phyloP scores from a whole-genome alignment of 92 coral and sea anemone species.

The Palythoa grandis region DNA sequence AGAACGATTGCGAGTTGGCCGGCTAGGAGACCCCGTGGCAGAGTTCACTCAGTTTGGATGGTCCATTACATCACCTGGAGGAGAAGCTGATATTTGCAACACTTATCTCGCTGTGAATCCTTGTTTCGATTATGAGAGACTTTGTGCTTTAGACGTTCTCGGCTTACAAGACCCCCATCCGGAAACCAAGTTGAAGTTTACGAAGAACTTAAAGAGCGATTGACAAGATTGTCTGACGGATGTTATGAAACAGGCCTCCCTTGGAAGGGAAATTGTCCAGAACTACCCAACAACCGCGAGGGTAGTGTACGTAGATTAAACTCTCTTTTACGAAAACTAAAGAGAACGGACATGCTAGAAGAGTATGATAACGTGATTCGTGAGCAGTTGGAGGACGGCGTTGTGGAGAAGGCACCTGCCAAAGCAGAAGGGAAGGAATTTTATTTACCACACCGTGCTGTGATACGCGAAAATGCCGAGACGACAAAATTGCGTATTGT shows the following conservation, averaged over 20 bases:
- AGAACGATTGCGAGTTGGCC: constrained; percentile 67
- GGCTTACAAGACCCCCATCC: constrained; percentile 49
- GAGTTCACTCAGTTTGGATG: constrained; percentile 72
- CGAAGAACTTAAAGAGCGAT: constrained; percentile 43
- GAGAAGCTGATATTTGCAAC: constrained; percentile 36
- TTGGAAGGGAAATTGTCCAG: not conserved
- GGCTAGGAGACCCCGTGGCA: constrained; percentile 71
- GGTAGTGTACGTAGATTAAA: constrained; percentile 49
- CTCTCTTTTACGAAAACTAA: constrained; percentile 37
- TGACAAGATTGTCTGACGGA: constrained; percentile 43
- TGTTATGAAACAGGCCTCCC: constrained; percentile 41
- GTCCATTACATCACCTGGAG: constrained; percentile 72
- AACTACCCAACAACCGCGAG: constrained; percentile 7
- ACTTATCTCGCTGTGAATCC: constrained; percentile 55
- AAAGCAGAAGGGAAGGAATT: constrained; percentile 4
- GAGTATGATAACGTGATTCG: constrained; percentile 41
- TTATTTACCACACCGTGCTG: not conserved
- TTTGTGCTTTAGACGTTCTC: constrained; percentile 47
- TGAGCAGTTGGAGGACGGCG: no score
- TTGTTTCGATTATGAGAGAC: constrained; percentile 35
- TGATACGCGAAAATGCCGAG: no score
- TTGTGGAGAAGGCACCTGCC: constrained; percentile 15
- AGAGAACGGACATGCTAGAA: constrained; percentile 19
- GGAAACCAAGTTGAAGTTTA: constrained; percentile 47
- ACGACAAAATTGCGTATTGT: no score